Base-by-base conservation (phyloP, 1,140 invertebrate species). In the Thaumatotibia leucotreta region DNA sequence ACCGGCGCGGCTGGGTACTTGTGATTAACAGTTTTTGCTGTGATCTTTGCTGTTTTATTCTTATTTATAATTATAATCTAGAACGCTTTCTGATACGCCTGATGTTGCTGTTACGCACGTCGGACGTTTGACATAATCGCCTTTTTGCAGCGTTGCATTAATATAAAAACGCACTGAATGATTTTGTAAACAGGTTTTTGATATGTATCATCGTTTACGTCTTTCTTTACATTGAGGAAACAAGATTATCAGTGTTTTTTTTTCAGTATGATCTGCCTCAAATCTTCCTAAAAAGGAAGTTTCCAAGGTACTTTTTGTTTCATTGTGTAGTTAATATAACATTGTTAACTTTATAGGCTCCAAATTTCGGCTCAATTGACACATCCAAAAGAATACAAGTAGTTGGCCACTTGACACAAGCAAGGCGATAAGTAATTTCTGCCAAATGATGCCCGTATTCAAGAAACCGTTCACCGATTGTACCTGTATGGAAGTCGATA, bases 21-120 rank as follows among this genome's bases (percentile, higher is more conserved):
- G 62, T 71, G 81, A 84, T 83, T 81, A 83, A 83, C 72, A 75
- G 77, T 84, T 88, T 85, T 86, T 84, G 71, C 70, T 61, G 66
- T 77, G 61, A 78, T 78, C 67, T 76, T 69, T 75, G 70, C 71
- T 80, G 68, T 74, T 77, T 76, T 79, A 73, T 72, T 80, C 70
- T 70, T 70, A 72, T 52, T 45, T n/a, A n/a, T n/a, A n/a, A n/a
- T n/a, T 69, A 61, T 58, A 31, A 65, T 33, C n/a, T 67, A 62
- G 70, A 78, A 77, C 68, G 70, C 70, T 79, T 82, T 77, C 79
- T 67, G 69, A 76, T n/a, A 39, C 35, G 35, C 11, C 70, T 67
- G 22, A 67, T 68, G 72, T 83, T 67, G 22, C 68, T 68, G 72
- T 83, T 78, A 73, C 77, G 77, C 75, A 73, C 73, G 69, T 68